Evolutionary conservation across 2,797 vertebrate genomes (phyloP).

Genomic region (Myotis daubentonii): DNA sequence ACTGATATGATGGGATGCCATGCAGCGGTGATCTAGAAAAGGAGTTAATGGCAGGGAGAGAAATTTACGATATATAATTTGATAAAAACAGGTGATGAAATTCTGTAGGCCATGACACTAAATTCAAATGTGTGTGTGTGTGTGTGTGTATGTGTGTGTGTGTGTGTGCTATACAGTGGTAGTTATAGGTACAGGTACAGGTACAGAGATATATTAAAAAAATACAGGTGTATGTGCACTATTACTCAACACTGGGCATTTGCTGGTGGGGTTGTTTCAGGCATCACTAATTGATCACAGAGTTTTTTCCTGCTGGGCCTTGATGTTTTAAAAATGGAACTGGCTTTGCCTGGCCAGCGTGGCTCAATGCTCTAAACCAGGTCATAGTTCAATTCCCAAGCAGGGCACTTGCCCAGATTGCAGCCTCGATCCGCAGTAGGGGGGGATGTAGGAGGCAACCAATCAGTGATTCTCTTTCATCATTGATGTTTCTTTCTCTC

Average conservation of each 20-base stretch:
- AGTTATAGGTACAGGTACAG: neutral
- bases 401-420: too few relatives aligned
- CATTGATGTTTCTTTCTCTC: too few relatives aligned
- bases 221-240: neutral
- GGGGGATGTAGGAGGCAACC: too few relatives aligned
- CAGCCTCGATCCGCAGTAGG: too few relatives aligned
- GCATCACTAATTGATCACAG: too few relatives aligned
- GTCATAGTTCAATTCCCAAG: too few relatives aligned
- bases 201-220: neutral
- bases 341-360: too few relatives aligned
- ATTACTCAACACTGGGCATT: neutral
- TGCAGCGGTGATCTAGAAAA: neutral
- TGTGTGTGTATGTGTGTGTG: neutral
- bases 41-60: neutral
- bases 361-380: too few relatives aligned
- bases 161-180: neutral
- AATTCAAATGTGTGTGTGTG: neutral
- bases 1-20: neutral
- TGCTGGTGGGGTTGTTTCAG: neutral
- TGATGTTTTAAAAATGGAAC: neutral
- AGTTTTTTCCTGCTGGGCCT: too few relatives aligned
- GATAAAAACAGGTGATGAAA: neutral
- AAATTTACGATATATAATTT: neutral
- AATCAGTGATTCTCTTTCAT: too few relatives aligned
- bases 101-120: neutral